Percentiles rank a stretch among this genome's conserved stretches.
These are phyloP conservation scores for Bubo scandiacus DNA, from an alignment of 2,113 vertebrate genomes.

Conservation along the genomic window DNA sequence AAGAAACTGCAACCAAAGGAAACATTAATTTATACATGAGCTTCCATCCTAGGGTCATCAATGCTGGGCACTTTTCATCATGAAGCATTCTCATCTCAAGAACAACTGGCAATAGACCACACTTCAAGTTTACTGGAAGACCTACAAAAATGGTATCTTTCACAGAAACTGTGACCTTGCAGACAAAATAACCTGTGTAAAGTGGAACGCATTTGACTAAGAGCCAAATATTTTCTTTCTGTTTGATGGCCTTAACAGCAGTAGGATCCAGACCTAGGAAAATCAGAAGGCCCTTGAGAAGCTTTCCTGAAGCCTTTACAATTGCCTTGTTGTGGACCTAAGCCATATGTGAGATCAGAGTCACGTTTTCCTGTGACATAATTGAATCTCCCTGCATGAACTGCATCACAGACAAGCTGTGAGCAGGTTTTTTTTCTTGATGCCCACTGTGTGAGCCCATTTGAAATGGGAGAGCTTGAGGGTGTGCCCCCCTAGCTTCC, in stretches of 20 bases:
- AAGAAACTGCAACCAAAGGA: neutral
- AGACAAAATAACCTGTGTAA: neutral
- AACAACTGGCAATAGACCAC: neutral
- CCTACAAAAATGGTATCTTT: neutral
- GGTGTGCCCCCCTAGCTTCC: neutral
- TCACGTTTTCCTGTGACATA: neutral
- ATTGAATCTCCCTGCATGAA: neutral
- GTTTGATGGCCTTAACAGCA: neutral
- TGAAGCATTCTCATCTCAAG: neutral
- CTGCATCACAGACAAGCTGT: neutral
- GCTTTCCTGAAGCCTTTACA: neutral
- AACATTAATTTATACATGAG: neutral
- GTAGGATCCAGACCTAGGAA: neutral
- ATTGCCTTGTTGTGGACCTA: neutral
- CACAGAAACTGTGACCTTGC: neutral
- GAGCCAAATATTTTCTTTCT: neutral
- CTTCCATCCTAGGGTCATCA: neutral
- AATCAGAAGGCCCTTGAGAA: neutral
- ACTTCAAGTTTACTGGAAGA: neutral
- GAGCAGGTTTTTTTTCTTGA: neutral
- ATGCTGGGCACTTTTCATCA: neutral
- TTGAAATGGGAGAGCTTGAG: neutral
- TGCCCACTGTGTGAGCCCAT: neutral
- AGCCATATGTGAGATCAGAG: neutral
- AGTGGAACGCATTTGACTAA: no score